A percentile compares a stretch with the other conserved stretches of the same genome.
These are phyloP conservation scores for Macaria notata DNA, from an alignment of 2,888 invertebrate species.

Conservation along the genomic window DNA sequence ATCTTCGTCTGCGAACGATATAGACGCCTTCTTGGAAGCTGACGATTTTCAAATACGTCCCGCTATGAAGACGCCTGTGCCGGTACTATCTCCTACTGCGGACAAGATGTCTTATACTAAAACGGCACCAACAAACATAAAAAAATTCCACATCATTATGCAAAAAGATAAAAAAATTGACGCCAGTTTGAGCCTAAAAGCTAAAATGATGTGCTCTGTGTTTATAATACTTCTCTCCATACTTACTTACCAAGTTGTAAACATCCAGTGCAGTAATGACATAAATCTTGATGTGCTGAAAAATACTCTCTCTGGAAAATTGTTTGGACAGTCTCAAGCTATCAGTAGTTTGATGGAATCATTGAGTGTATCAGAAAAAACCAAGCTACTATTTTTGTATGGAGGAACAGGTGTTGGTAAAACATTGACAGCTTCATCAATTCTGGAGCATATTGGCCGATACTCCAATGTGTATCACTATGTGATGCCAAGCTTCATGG, in stretches of 20 bases:
- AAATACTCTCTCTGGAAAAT: constrained; percentile 42
- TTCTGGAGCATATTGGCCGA: constrained; percentile 52
- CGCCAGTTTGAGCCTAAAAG: constrained; percentile 14
- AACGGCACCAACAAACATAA: constrained; percentile 29
- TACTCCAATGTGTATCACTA: constrained; percentile 69
- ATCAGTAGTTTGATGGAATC: constrained; percentile 48
- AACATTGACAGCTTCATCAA: constrained; percentile 59
- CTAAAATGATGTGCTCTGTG: constrained; percentile 32
- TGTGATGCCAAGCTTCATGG: constrained; percentile 64
- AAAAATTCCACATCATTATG: constrained; percentile 48
- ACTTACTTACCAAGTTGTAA: constrained; percentile 42
- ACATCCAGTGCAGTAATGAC: constrained; percentile 53
- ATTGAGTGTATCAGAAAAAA: constrained; percentile 43
- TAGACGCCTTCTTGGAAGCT: constrained; percentile 8
- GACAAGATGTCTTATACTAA: not conserved
- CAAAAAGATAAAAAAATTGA: constrained; percentile 32
- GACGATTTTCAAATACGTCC: constrained; percentile 1
- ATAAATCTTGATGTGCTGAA: constrained; percentile 44
- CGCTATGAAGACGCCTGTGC: not conserved
- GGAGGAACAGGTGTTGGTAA: constrained; percentile 77
- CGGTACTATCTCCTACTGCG: not conserved
- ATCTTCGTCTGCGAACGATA: constrained; percentile 16
- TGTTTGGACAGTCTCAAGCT: constrained; percentile 64
- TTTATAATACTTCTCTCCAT: constrained; percentile 44
- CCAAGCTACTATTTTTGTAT: constrained; percentile 63